These are phyloP conservation scores for Psilanteris sp. DNA, from an alignment of 1,140 invertebrate genomes.

Conservation along the genomic window DNA sequence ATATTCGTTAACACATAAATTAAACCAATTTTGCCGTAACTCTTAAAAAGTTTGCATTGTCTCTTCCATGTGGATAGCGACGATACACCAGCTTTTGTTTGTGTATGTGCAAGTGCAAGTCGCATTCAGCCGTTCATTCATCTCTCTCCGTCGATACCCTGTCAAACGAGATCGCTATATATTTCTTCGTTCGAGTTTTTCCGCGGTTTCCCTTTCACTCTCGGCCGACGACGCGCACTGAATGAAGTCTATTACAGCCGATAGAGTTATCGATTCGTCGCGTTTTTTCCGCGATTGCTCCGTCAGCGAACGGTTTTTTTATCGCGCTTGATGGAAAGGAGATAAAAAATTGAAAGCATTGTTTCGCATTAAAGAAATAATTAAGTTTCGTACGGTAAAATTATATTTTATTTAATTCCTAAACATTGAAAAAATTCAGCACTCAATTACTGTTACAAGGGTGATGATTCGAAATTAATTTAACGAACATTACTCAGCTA, in stretches of 20 bases:
- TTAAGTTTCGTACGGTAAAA: no score
- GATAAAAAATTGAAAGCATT: no score
- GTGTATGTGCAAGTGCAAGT: conserved; percentile 3
- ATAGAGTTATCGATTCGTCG: conserved; percentile 51
- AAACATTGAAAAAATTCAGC: no score
- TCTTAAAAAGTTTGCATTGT: neutral
- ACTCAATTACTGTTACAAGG: no score
- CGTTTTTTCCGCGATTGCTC: no score
- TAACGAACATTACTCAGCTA: no score
- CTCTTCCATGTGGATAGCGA: neutral
- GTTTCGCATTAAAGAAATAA: no score
- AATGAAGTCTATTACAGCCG: conserved; percentile 46
- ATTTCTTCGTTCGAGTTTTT: conserved; percentile 50
- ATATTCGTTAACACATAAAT: no score
- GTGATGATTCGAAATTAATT: no score
- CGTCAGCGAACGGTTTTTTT: no score
- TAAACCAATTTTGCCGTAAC: neutral
- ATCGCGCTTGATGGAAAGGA: no score
- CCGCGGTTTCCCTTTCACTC: conserved; percentile 54
- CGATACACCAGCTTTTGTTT: neutral
- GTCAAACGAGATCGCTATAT: conserved; percentile 26
- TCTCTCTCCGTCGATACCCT: conserved; percentile 28
- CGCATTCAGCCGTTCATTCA: conserved; percentile 43
- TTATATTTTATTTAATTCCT: no score
- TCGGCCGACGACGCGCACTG: conserved; percentile 35